These are phyloP conservation scores for Dryococelus australis DNA, from an alignment of 2,888 invertebrate species.

Conservation along the genomic window DNA sequence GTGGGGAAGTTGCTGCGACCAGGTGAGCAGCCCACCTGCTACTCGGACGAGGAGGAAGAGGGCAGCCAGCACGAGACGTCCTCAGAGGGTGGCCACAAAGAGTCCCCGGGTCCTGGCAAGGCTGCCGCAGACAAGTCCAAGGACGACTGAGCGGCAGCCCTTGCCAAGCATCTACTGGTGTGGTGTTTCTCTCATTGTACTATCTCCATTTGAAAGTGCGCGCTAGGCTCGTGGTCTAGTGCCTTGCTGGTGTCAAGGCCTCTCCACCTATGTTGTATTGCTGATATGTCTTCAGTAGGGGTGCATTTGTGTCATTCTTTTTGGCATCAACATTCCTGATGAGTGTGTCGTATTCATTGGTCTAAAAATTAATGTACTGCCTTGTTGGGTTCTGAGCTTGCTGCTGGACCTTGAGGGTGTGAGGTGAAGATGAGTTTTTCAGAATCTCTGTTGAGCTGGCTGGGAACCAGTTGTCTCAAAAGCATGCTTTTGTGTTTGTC, in stretches of 20 bases:
- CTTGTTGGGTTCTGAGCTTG: neutral
- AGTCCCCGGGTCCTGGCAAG: slow-evolving; percentile 40
- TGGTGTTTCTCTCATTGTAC: neutral
- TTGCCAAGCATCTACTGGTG: neutral
- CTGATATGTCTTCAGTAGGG: neutral
- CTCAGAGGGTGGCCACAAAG: neutral
- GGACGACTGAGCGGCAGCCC: slow-evolving; percentile 50
- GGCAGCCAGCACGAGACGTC: slow-evolving; percentile 35
- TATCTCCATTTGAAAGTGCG: neutral
- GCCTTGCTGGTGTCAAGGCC: neutral
- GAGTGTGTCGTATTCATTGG: no score
- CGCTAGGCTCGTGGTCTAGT: neutral
- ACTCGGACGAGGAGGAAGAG: slow-evolving; percentile 88
- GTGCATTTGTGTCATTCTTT: neutral
- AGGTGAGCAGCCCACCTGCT: slow-evolving; percentile 88
- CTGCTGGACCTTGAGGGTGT: neutral
- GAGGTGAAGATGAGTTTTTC: neutral
- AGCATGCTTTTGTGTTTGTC: neutral
- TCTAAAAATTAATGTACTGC: neutral
- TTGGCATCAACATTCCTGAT: neutral
- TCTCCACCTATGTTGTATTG: neutral
- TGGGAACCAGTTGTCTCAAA: neutral
- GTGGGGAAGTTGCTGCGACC: slow-evolving; percentile 91
- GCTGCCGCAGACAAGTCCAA: slow-evolving; percentile 57
- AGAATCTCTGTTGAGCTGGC: neutral